Evolutionary conservation across 1,140 invertebrate genomes (phyloP).

Genomic region (Agrypnia vestita): DNA sequence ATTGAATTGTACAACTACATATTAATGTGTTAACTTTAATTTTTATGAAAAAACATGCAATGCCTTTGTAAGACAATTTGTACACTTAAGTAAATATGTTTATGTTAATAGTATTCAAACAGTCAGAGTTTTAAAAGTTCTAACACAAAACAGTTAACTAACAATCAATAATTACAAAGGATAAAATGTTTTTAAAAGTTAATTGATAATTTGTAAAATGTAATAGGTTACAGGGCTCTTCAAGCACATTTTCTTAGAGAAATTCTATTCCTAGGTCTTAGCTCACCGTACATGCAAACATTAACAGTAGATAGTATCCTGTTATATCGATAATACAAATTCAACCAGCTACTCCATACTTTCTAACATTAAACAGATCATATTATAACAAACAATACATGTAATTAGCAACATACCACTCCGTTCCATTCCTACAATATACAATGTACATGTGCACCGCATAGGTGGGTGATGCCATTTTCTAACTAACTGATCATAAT

Average conservation of each 20-base stretch:
- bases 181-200: slow-evolving; percentile 28
- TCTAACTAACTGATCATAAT: background rate
- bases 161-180: slow-evolving; percentile 32
- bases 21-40: slow-evolving; percentile 33
- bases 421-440: background rate
- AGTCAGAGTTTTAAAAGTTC: slow-evolving; percentile 40
- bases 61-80: slow-evolving; percentile 42
- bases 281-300: background rate
- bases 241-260: slow-evolving; percentile 5
- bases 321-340: background rate
- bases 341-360: slow-evolving; percentile 1
- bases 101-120: slow-evolving; percentile 45
- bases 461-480: background rate
- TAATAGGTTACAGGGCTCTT: slow-evolving; percentile 14
- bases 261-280: slow-evolving; percentile 40
- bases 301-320: slow-evolving; percentile 13
- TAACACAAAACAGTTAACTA: slow-evolving; percentile 40
- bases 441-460: background rate
- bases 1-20: slow-evolving; percentile 38
- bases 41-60: slow-evolving; percentile 44
- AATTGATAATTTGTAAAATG: slow-evolving; percentile 3
- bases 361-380: slow-evolving; percentile 40
- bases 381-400: slow-evolving; percentile 28
- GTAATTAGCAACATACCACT: slow-evolving; percentile 27
- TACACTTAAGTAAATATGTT: slow-evolving; percentile 35